Conservation (phyloP, 2,888 invertebrate species). For the Andrena chrysosceles region DNA sequence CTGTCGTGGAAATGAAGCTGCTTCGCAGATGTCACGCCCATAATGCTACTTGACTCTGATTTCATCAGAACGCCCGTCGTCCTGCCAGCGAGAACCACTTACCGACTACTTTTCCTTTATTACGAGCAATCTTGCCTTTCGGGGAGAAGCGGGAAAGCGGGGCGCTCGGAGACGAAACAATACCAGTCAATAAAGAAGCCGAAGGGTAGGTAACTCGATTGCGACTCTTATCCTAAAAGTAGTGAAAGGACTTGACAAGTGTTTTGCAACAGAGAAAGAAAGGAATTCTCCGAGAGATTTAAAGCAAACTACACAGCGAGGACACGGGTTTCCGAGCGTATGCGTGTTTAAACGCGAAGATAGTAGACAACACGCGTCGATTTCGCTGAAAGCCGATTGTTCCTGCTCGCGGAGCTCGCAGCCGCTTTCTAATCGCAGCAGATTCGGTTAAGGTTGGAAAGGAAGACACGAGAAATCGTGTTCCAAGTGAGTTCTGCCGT, state of each 20-base stretch:
- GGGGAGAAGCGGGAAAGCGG: not conserved
- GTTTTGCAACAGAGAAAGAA: no score
- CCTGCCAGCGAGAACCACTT: conserved; percentile 52
- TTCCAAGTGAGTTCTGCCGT: conserved; percentile 45
- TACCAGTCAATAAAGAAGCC: not conserved
- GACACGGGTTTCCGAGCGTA: not conserved
- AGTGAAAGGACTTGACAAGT: no score
- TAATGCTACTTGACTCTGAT: conserved; percentile 65
- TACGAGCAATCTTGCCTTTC: conserved; percentile 21
- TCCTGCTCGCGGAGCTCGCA: not conserved
- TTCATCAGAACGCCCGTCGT: conserved; percentile 52
- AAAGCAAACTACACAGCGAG: not conserved
- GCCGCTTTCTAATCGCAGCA: conserved; percentile 18
- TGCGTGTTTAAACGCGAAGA: conserved; percentile 5
- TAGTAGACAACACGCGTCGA: not conserved
- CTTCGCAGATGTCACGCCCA: conserved; percentile 56
- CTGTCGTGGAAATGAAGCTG: conserved; percentile 66
- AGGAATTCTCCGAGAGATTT: no score
- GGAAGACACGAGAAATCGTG: conserved; percentile 32
- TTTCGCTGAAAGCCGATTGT: conserved; percentile 18
- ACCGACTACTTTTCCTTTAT: conserved; percentile 51
- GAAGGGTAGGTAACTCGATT: not conserved
- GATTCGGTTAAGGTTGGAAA: conserved; percentile 2
- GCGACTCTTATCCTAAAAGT: not conserved
- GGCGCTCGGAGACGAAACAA: not conserved